Evolutionary conservation across 2,888 invertebrate species (phyloP).

Genomic region (Elmis aenea): DNA sequence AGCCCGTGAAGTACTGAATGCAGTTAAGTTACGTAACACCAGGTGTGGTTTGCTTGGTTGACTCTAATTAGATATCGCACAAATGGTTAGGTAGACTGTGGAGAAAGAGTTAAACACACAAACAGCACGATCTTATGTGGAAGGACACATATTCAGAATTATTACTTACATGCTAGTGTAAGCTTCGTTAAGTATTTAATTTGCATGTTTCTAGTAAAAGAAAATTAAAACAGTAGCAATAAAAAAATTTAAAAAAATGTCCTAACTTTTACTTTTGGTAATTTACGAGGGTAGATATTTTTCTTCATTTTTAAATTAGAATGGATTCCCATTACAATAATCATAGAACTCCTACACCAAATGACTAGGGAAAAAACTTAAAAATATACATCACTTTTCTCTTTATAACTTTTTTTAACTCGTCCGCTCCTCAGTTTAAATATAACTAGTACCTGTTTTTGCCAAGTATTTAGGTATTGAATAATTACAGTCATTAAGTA

Average conservation of each 20-base stretch:
- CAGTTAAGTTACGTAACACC: background rate
- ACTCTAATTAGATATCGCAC: conserved; percentile 14
- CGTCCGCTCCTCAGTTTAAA: too few species aligned
- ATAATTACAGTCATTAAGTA: too few species aligned
- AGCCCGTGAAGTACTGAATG: conserved; percentile 14
- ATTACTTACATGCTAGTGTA: background rate
- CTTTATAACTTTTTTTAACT: too few species aligned
- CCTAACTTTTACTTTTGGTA: conserved; percentile 1
- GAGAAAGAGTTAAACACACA: conserved; percentile 18
- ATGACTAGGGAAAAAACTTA: too few species aligned
- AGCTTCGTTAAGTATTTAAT: background rate
- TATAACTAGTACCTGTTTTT: too few species aligned
- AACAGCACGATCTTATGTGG: conserved; percentile 22
- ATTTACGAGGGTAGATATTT: background rate
- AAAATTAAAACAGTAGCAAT: background rate
- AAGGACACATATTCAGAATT: conserved; percentile 2
- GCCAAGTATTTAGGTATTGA: too few species aligned
- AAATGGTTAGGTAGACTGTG: conserved; percentile 20
- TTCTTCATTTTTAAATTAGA: too few species aligned
- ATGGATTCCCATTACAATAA: too few species aligned
- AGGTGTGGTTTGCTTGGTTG: conserved; percentile 3
- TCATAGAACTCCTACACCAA: too few species aligned
- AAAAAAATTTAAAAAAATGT: background rate
- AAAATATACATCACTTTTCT: too few species aligned
- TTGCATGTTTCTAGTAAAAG: background rate